These are phyloP conservation scores for Brachyhypopomus gauderio DNA, from an alignment of 2,113 vertebrate species.

Conservation along the genomic window DNA sequence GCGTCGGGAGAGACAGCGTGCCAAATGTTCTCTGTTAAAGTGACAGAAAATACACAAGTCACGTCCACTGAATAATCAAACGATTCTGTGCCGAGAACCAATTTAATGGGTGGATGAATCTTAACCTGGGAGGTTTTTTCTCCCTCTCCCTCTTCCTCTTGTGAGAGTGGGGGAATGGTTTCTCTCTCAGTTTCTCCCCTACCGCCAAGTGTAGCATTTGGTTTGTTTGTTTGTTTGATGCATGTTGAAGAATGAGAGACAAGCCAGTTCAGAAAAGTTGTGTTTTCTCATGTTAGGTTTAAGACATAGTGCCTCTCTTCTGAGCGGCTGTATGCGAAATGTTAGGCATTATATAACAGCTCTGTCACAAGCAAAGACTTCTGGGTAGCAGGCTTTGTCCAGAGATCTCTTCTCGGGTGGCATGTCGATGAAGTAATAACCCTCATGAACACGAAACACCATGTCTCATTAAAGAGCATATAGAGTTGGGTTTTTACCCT, in stretches of 20 bases:
- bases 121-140: constrained; percentile 76
- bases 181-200: constrained; percentile 66
- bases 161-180: constrained; percentile 71
- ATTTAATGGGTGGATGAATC: constrained; percentile 86
- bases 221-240: background rate
- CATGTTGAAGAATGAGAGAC: background rate
- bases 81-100: constrained; percentile 80
- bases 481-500: constrained; percentile 19
- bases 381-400: background rate
- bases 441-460: constrained; percentile 1
- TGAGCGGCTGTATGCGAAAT: constrained; percentile 41
- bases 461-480: constrained; percentile 26
- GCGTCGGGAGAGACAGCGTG: background rate
- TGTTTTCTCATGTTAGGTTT: constrained; percentile 3
- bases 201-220: background rate
- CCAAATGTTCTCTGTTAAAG: background rate
- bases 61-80: constrained; percentile 71
- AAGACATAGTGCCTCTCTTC: constrained; percentile 2
- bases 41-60: constrained; percentile 49
- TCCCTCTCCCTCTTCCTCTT: background rate
- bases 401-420: background rate
- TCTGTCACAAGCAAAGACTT: background rate
- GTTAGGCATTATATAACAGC: constrained; percentile 18
- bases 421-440: constrained; percentile 15
- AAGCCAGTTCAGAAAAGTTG: background rate